Evolutionary conservation across 2,888 invertebrate genomes (phyloP).

Genomic region (Opisthograptis luteolata): DNA sequence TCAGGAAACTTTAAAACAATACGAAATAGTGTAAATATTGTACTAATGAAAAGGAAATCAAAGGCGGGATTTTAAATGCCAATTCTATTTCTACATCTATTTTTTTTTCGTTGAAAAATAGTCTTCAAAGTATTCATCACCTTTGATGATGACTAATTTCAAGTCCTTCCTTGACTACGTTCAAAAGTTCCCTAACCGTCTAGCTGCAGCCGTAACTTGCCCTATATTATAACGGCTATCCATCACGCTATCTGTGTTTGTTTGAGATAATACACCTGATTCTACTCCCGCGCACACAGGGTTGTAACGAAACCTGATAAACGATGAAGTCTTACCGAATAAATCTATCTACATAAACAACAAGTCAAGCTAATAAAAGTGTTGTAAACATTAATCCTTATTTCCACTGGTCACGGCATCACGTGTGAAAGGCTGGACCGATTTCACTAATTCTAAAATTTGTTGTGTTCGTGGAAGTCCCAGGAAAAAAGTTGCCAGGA

Average conservation of each 20-base stretch:
- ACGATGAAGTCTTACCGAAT: not conserved
- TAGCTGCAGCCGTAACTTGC: conserved; percentile 9
- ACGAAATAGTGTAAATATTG: not conserved
- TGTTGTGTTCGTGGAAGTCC: too few relatives aligned
- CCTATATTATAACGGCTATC: conserved; percentile 19
- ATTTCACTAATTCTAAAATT: too few relatives aligned
- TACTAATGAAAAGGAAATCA: too few relatives aligned
- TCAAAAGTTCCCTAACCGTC: not conserved
- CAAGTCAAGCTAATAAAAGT: too few relatives aligned
- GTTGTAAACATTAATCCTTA: too few relatives aligned
- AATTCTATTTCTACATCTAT: not conserved
- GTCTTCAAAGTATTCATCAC: too few relatives aligned
- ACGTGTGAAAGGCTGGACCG: too few relatives aligned
- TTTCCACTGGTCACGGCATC: too few relatives aligned
- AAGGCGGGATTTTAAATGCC: not conserved
- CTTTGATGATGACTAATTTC: too few relatives aligned
- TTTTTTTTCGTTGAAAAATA: too few relatives aligned
- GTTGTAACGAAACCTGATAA: conserved; percentile 7
- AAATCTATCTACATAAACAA: not conserved
- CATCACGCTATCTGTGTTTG: conserved; percentile 24
- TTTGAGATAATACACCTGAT: conserved; percentile 13
- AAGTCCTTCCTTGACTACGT: too few relatives aligned
- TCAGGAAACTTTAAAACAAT: not conserved
- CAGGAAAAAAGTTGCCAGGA: too few relatives aligned
- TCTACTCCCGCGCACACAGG: conserved; percentile 20